Conservation (phyloP, 2,888 invertebrate genomes). For the Diogma glabrata region DNA sequence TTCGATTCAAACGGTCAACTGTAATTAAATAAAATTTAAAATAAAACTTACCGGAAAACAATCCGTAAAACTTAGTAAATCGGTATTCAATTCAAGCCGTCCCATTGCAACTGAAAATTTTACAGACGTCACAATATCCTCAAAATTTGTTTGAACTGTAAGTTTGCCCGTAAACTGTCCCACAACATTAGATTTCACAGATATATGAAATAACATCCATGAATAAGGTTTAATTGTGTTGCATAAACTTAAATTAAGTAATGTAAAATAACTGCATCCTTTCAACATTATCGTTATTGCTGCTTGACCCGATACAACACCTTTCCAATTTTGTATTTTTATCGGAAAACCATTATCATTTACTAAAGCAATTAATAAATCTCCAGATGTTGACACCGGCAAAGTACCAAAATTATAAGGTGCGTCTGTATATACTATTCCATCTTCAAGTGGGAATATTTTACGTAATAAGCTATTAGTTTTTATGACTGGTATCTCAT, state of each 20-base stretch:
- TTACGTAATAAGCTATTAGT: conserved; percentile 38
- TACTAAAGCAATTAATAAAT: conserved; percentile 27
- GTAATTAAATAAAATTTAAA: no score
- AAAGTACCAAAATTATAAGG: conserved; percentile 34
- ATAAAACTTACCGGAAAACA: conserved; percentile 70
- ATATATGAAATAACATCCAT: conserved; percentile 59
- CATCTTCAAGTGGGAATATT: conserved; percentile 18
- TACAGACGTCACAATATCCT: conserved; percentile 57
- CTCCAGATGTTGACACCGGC: conserved; percentile 21
- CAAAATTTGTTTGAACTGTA: conserved; percentile 59
- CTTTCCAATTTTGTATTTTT: conserved; percentile 30
- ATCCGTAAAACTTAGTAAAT: conserved; percentile 57
- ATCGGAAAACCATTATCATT: conserved; percentile 27
- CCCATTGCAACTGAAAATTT: conserved; percentile 65
- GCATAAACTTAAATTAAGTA: conserved; percentile 31
- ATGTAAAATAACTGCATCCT: conserved; percentile 17
- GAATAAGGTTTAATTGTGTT: conserved; percentile 44
- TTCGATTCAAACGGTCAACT: no score
- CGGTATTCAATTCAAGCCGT: conserved; percentile 54
- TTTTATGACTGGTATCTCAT: conserved; percentile 38
- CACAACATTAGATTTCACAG: conserved; percentile 54
- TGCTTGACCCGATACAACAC: conserved; percentile 25
- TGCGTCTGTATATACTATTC: no score
- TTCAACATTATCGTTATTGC: conserved; percentile 14
- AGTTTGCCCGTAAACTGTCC: conserved; percentile 56